phyloP scores from a whole-genome alignment of 1,140 invertebrate genomes.

The Halictus rubicundus region DNA sequence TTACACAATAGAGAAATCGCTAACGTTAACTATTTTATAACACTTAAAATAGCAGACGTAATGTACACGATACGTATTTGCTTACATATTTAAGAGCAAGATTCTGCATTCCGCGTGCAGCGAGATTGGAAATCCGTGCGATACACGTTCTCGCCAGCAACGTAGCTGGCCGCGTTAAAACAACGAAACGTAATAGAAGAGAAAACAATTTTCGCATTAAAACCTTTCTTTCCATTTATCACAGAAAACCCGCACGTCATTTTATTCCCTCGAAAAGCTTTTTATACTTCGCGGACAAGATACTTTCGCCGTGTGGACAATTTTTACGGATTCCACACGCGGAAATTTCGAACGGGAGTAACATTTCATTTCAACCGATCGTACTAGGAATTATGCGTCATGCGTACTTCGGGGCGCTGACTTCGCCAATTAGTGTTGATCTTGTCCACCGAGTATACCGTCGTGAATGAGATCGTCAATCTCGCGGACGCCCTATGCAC shows the following conservation, averaged over 20 bases:
- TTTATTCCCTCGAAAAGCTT: background rate
- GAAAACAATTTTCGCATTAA: conserved; percentile 18
- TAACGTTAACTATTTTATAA: conserved; percentile 72
- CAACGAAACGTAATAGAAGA: background rate
- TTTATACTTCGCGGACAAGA: background rate
- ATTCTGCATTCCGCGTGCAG: conserved; percentile 18
- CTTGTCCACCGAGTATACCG: background rate
- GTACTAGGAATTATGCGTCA: too few species aligned
- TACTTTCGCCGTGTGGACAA: too few species aligned
- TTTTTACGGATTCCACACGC: too few species aligned
- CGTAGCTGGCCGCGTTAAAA: background rate
- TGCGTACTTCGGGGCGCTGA: too few species aligned
- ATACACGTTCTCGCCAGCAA: conserved; percentile 6
- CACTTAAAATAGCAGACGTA: conserved; percentile 58
- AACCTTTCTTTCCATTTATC: conserved; percentile 20
- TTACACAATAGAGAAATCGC: conserved; percentile 66
- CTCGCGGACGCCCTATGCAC: conserved; percentile 31
- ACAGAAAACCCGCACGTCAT: conserved; percentile 20
- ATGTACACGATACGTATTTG: conserved; percentile 71
- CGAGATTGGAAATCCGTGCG: conserved; percentile 38
- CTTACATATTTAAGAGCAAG: conserved; percentile 51
- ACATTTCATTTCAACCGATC: too few species aligned
- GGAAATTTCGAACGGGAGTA: too few species aligned
- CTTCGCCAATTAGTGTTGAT: too few species aligned
- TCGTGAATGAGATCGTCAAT: conserved; percentile 27